These are phyloP conservation scores for Papilio protenor DNA, from an alignment of 2,888 invertebrate species.

Conservation along the genomic window DNA sequence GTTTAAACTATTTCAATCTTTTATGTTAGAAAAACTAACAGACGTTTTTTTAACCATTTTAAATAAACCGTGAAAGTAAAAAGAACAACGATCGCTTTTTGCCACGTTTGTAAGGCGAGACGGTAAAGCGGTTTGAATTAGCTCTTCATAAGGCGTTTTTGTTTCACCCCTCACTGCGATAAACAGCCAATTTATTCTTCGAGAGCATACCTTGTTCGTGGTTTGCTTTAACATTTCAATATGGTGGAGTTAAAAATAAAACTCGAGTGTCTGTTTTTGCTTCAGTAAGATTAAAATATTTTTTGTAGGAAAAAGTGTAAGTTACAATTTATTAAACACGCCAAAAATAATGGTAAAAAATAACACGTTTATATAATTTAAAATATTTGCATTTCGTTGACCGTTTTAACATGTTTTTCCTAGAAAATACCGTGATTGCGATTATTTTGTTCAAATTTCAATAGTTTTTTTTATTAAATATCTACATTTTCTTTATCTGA, in stretches of 20 bases:
- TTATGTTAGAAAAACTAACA: neutral
- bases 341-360: too few species aligned
- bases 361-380: too few species aligned
- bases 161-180: constrained; percentile 38
- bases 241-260: constrained; percentile 2
- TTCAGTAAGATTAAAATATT: neutral
- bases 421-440: too few species aligned
- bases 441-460: too few species aligned
- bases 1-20: neutral
- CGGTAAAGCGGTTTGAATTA: constrained; percentile 38
- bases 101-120: constrained; percentile 19
- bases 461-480: too few species aligned
- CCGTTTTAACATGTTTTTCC: too few species aligned
- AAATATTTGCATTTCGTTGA: too few species aligned
- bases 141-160: constrained; percentile 41
- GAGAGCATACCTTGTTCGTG: constrained; percentile 31
- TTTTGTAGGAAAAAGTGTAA: neutral
- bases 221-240: constrained; percentile 6
- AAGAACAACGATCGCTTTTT: constrained; percentile 22
- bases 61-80: neutral
- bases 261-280: neutral
- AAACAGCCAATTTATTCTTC: constrained; percentile 36
- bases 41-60: neutral
- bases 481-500: too few species aligned
- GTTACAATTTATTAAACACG: too few species aligned